phyloP scores from a whole-genome alignment of 2,888 invertebrate genomes.

The Aphodius granarius region DNA sequence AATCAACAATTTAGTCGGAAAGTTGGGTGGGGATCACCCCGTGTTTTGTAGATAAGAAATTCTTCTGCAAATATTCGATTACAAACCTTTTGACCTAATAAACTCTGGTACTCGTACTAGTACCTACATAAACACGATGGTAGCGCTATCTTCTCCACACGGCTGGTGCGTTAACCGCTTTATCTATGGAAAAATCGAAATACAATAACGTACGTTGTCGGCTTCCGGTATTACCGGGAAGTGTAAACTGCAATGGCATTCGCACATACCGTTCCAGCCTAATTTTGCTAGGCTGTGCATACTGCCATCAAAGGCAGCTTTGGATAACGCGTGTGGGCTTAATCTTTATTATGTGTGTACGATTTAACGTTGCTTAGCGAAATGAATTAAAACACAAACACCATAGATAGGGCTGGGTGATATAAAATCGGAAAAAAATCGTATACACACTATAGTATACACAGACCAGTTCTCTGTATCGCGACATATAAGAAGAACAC shows the following conservation, averaged over 20 bases:
- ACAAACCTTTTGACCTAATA: neutral
- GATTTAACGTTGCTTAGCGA: neutral
- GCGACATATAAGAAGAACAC: neutral
- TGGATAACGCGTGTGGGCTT: neutral
- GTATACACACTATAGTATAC: neutral
- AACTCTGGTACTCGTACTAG: neutral
- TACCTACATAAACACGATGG: neutral
- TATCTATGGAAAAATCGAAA: neutral
- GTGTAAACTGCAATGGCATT: neutral
- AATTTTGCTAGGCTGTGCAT: constrained; percentile 1
- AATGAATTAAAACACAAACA: neutral
- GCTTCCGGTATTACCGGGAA: neutral
- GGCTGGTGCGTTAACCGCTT: neutral
- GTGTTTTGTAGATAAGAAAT: neutral
- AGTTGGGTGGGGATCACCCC: too few relatives aligned
- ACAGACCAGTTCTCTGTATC: neutral
- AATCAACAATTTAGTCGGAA: too few relatives aligned
- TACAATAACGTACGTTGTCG: constrained; percentile 3
- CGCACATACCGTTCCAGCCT: constrained; percentile 1
- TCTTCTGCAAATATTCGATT: neutral
- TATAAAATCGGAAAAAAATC: too few relatives aligned
- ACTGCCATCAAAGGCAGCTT: neutral
- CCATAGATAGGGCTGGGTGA: neutral
- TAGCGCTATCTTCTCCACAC: neutral
- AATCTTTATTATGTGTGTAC: neutral